Base-by-base conservation (phyloP, 37 sponge, comb jelly and placozoan species). In the Beroe ovata region DNA sequence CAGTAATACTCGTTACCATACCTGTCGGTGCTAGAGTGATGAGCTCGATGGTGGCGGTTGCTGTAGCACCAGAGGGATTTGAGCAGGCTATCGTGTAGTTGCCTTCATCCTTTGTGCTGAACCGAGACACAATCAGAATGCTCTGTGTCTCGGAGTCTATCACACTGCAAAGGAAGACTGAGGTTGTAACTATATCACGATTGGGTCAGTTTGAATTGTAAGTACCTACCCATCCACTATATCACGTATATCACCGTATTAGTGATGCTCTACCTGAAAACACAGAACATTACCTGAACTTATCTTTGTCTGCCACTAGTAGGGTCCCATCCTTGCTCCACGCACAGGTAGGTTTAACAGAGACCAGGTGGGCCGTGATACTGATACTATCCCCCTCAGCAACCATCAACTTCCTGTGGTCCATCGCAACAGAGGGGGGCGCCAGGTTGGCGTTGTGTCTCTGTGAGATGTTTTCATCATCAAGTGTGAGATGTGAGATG, bases 321-420 rank as follows among this genome's bases (percentile, higher is more conserved):
- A 77, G 84, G 21, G 84, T 77, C 20, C 84, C 84, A 29, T 77
- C 84, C 84, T 77, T 77, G 42, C 54, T 77, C 84, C 84, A 77
- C 36, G 54, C 18, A 54, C 84, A 77, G 54, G 42, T 6, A 0
- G 84, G 84, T 41, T 39, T 42, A 4, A 40, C 54, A 1, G 84
- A 77, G 22, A 77, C 84, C 26, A 77, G 8, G 84, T 77, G 84
- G n/a, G 84, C 84, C 21, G 84, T 77, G 54, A 77, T 77, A 40
- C 84, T 77, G 84, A 77, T 40, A 77, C 84, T 77, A 20, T 77
- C 84, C 11, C 84, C 84, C n/a, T 30, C 36, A 41, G 84, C 84
- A 1, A 77, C 84, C 84, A 77, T 77, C 84, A 77, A 26, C 54
- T 77, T 77, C 28, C 84, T n/a, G 84, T 77, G 54, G 25, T 77